phyloP scores from a whole-genome alignment of 2,113 vertebrate species.

The Thamnaconus septentrionalis region DNA sequence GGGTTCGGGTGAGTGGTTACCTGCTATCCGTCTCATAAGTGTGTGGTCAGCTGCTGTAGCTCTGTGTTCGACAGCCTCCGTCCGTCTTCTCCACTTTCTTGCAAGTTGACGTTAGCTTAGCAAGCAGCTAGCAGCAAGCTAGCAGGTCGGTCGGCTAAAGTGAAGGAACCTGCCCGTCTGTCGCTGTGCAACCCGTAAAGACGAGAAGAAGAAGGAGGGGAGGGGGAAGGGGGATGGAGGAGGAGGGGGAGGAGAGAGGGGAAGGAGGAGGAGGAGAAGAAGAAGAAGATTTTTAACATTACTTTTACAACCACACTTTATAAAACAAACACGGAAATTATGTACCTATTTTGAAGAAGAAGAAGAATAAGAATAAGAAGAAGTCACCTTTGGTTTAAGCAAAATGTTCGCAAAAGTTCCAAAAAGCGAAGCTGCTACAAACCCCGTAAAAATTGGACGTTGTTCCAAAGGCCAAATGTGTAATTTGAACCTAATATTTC shows the following conservation, averaged over 20 bases:
- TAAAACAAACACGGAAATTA: no score
- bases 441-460: not conserved
- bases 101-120: constrained; percentile 66
- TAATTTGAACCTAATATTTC: constrained; percentile 9
- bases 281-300: no score
- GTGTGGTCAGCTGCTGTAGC: constrained; percentile 12
- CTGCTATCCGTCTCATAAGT: constrained; percentile 74
- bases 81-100: constrained; percentile 69
- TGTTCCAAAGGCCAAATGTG: not conserved
- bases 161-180: constrained; percentile 29
- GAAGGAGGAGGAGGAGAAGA: no score
- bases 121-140: constrained; percentile 9
- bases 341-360: no score
- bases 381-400: no score
- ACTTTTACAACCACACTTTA: no score
- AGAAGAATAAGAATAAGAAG: no score
- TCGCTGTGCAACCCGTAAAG: constrained; percentile 24
- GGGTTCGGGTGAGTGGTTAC: constrained; percentile 40
- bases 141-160: constrained; percentile 43
- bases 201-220: not conserved
- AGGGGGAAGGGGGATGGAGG: no score
- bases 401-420: no score
- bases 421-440: constrained; percentile 2
- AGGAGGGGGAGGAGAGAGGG: no score
- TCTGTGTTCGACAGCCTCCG: constrained; percentile 36